Percentiles rank a stretch among this genome's conserved stretches.
Evolutionary conservation across 2,113 vertebrate species (phyloP).

Genomic region (Elephas maximus): DNA sequence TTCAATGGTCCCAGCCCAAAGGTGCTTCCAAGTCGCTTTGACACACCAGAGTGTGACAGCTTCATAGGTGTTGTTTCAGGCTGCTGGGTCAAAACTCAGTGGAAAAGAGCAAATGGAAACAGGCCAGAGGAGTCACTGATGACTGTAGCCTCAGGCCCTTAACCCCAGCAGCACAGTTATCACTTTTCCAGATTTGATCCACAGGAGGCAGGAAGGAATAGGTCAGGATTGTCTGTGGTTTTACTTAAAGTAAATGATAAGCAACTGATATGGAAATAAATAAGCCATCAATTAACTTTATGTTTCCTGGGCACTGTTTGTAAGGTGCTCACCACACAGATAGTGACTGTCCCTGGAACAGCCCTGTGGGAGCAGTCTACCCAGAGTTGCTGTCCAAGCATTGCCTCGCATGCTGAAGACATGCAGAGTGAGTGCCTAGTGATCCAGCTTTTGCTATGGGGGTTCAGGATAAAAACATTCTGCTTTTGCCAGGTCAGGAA

Average conservation of each 20-base stretch:
- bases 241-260: conserved; percentile 31
- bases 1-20: conserved; percentile 85
- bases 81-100: conserved; percentile 70
- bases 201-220: neutral
- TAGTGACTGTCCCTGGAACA: neutral
- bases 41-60: conserved; percentile 83
- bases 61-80: conserved; percentile 83
- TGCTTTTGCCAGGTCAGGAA: conserved; percentile 5
- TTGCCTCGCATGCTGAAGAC: neutral
- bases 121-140: neutral
- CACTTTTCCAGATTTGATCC: conserved; percentile 9
- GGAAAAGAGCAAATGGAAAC: conserved; percentile 68
- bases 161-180: neutral
- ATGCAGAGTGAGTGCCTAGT: neutral
- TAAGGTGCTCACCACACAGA: neutral
- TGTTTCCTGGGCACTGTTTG: neutral
- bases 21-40: conserved; percentile 81
- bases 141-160: conserved; percentile 3
- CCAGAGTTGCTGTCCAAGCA: fast-evolving
- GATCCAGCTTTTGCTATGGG: neutral
- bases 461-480: neutral
- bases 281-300: neutral
- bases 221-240: neutral
- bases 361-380: neutral
- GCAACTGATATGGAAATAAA: conserved; percentile 3